A percentile compares a stretch with the other conserved stretches of the same genome.
Conservation (phyloP, 2,797 vertebrate species). For the Ctenopoma multispine region DNA sequence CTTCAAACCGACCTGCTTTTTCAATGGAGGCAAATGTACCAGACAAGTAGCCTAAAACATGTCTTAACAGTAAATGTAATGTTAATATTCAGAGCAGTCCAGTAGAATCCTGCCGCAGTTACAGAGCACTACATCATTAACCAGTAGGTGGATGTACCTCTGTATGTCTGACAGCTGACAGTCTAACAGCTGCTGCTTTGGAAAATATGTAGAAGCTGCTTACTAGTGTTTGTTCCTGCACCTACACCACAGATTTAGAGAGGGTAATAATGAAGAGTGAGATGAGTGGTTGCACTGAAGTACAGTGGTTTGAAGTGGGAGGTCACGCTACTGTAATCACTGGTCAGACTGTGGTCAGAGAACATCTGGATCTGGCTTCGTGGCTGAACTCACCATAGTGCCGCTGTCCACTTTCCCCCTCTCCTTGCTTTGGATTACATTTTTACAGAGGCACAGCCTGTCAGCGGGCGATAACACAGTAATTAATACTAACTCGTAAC, state of each 20-base stretch:
- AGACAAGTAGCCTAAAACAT: too few species aligned
- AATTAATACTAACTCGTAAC: constrained; percentile 49
- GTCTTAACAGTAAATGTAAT: too few species aligned
- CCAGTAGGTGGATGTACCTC: too few species aligned
- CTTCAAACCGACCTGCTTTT: too few species aligned
- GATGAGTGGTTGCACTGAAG: constrained; percentile 54
- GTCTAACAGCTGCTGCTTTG: neutral
- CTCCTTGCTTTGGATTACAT: constrained; percentile 23
- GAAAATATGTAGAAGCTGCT: constrained; percentile 30
- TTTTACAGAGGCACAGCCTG: constrained; percentile 40
- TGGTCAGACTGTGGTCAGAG: constrained; percentile 10
- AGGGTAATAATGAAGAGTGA: constrained; percentile 27
- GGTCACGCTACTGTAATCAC: constrained; percentile 56
- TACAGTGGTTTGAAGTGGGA: constrained; percentile 51
- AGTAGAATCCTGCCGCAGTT: too few species aligned
- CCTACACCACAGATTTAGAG: constrained; percentile 21
- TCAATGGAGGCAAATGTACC: too few species aligned
- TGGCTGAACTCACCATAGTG: constrained; percentile 23
- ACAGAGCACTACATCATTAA: too few species aligned
- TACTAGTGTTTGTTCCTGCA: constrained; percentile 17
- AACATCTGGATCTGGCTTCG: constrained; percentile 37
- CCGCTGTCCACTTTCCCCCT: constrained; percentile 15
- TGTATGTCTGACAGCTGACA: too few species aligned
- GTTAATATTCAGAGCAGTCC: too few species aligned
- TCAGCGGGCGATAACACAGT: constrained; percentile 43